Conservation (phyloP, 2,113 vertebrate species). For the Colius striatus region DNA sequence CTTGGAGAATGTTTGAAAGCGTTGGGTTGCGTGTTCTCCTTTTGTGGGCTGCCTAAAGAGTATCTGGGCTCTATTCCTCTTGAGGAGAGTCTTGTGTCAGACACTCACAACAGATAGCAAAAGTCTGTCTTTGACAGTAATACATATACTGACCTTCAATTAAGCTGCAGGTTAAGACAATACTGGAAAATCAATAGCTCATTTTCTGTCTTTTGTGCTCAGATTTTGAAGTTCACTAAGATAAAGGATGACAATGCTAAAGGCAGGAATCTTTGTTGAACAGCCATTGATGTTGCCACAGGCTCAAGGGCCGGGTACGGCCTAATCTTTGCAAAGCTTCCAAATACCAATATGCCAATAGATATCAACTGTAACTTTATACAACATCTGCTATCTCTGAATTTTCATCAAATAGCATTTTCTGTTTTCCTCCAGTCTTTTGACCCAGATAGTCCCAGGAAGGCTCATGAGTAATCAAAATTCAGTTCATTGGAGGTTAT, state of each 20-base stretch:
- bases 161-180: constrained; percentile 90
- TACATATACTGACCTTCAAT: constrained; percentile 91
- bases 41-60: constrained; percentile 40
- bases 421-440: not conserved
- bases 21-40: not conserved
- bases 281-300: constrained; percentile 76
- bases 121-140: constrained; percentile 79
- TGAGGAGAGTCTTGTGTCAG: constrained; percentile 60
- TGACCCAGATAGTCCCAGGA: not conserved
- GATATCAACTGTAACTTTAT: not conserved
- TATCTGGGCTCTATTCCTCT: constrained; percentile 51
- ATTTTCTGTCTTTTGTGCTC: constrained; percentile 90
- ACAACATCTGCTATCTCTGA: not conserved
- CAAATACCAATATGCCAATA: constrained; percentile 49
- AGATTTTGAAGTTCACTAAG: constrained; percentile 90
- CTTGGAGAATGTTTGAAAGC: not conserved
- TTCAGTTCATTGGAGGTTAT: not conserved
- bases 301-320: constrained; percentile 49
- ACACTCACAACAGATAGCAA: constrained; percentile 42
- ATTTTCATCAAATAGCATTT: not conserved
- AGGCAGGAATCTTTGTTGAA: constrained; percentile 69
- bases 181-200: constrained; percentile 91
- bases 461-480: not conserved
- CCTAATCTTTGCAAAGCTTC: constrained; percentile 70
- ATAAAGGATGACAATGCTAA: constrained; percentile 86